These are phyloP conservation scores for Bombus waltoni DNA, from an alignment of 1,140 invertebrate species.

Conservation along the genomic window DNA sequence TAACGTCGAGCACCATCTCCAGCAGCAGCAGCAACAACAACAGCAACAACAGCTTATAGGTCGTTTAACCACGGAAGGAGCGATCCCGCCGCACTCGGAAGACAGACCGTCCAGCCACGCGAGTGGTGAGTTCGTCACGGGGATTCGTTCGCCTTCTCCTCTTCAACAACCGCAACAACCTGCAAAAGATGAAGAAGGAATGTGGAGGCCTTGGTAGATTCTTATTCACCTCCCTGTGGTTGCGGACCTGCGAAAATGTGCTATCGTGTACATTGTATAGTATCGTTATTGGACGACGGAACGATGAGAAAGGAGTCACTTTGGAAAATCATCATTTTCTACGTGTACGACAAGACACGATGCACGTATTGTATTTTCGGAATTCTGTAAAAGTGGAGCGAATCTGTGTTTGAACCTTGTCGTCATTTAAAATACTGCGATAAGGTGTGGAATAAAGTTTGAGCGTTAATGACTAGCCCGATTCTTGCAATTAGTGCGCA, in stretches of 20 bases:
- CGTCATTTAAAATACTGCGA: neutral
- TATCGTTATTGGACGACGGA: neutral
- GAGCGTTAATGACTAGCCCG: neutral
- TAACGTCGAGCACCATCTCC: neutral
- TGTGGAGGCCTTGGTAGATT: conserved; percentile 82
- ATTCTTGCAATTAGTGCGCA: neutral
- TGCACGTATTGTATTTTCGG: neutral
- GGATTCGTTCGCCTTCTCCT: conserved; percentile 71
- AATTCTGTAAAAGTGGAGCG: neutral
- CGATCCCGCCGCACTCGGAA: conserved; percentile 67
- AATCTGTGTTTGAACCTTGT: neutral
- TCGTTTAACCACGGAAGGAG: conserved; percentile 39
- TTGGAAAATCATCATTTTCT: neutral
- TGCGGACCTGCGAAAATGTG: neutral
- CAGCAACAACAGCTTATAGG: conserved; percentile 59
- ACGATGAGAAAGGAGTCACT: neutral
- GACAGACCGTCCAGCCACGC: conserved; percentile 74
- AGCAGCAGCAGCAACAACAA: conserved; percentile 37
- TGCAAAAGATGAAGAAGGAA: conserved; percentile 80
- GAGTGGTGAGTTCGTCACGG: conserved; percentile 65
- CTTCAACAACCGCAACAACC: conserved; percentile 67
- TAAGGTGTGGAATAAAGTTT: no score
- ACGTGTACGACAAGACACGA: neutral
- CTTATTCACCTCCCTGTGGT: neutral
- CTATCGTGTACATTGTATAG: neutral